A percentile compares a stretch with the other conserved stretches of the same genome.
These are phyloP conservation scores for Hydrocynus forskahlii DNA, from an alignment of 2,797 vertebrate species.

Conservation along the genomic window DNA sequence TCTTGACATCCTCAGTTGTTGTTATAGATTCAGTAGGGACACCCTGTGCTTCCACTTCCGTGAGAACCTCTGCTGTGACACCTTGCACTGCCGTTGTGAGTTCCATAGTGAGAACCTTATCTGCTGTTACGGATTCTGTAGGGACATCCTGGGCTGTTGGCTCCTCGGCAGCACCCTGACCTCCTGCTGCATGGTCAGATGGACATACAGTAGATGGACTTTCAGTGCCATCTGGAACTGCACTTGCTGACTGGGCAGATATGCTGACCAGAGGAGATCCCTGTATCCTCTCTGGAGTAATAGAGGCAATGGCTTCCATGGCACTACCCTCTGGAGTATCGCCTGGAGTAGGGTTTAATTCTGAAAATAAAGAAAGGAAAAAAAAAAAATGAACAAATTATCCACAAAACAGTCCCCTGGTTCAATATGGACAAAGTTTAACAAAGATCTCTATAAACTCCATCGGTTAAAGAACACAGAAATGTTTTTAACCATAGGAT, in stretches of 20 bases:
- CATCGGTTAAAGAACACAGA: no score
- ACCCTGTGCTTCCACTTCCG: not conserved
- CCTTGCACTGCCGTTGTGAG: not conserved
- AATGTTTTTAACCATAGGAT: not conserved
- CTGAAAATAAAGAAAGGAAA: slow-evolving; percentile 7
- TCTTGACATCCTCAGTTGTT: no score
- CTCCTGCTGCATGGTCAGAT: slow-evolving; percentile 4
- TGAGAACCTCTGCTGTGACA: not conserved
- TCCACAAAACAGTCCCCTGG: not conserved
- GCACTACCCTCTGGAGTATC: slow-evolving; percentile 47
- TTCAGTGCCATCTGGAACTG: not conserved
- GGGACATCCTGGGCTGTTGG: not conserved
- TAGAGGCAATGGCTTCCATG: slow-evolving; percentile 49
- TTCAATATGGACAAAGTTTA: not conserved
- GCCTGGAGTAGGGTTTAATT: not conserved
- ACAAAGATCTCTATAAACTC: not conserved
- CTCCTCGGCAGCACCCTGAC: slow-evolving; percentile 3
- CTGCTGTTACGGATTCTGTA: not conserved
- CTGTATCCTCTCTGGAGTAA: not conserved
- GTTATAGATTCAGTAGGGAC: not conserved
- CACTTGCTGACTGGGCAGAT: not conserved
- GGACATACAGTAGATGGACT: slow-evolving; percentile 7
- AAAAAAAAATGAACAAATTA: not conserved
- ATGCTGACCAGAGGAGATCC: not conserved
- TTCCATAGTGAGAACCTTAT: not conserved